A percentile compares a stretch with the other conserved stretches of the same genome.
Evolutionary conservation across 2,113 vertebrate species (phyloP).

Genomic region (Epinephelus lanceolatus): DNA sequence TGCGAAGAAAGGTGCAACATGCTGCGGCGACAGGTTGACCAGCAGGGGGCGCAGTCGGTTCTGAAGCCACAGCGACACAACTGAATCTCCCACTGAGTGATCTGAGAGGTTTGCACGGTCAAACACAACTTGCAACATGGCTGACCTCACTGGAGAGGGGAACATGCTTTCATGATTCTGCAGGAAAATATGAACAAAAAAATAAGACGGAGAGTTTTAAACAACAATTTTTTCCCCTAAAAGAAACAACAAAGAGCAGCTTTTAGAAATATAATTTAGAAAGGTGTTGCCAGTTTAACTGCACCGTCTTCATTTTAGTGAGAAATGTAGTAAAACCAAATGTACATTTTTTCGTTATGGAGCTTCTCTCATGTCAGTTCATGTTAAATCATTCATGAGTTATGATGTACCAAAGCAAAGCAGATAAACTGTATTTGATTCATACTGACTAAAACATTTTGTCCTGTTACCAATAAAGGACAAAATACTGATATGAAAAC

Average conservation of each 20-base stretch:
- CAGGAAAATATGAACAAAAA: not conserved
- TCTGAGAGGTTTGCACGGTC: slow-evolving; percentile 74
- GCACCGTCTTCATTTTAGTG: not conserved
- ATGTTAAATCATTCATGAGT: not conserved
- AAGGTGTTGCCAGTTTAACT: not conserved
- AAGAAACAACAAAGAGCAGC: not conserved
- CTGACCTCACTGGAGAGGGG: slow-evolving; percentile 59
- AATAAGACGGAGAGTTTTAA: not conserved
- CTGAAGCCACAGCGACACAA: slow-evolving; percentile 72
- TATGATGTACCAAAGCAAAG: not conserved
- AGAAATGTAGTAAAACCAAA: not conserved
- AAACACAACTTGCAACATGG: slow-evolving; percentile 80
- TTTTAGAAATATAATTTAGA: not conserved
- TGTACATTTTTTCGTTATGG: not conserved
- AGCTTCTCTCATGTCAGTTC: not conserved
- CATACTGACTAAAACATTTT: not conserved
- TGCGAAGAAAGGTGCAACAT: slow-evolving; percentile 70
- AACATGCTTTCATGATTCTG: slow-evolving; percentile 49
- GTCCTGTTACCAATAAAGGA: not conserved
- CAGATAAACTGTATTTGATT: not conserved
- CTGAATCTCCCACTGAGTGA: slow-evolving; percentile 51
- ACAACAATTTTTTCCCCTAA: not conserved
- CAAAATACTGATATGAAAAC: not conserved
- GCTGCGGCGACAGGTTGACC: slow-evolving; percentile 35
- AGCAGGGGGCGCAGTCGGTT: slow-evolving; percentile 72